A percentile compares a stretch with the other conserved stretches of the same genome.
Evolutionary conservation across 1,140 invertebrate genomes (phyloP).

Genomic region (Sitobion miscanthi): DNA sequence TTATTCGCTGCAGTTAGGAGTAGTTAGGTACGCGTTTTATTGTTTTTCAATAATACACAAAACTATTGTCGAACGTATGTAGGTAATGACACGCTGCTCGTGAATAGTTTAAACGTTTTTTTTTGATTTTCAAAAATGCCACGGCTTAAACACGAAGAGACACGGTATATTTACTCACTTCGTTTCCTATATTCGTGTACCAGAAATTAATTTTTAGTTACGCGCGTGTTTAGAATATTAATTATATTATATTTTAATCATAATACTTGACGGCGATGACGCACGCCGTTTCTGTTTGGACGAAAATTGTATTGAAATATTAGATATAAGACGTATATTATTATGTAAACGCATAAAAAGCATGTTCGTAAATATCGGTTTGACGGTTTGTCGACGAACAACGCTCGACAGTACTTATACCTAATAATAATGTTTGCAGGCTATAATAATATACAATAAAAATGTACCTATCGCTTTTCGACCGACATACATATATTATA

Average conservation of each 20-base stretch:
- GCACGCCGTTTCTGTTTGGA: not conserved
- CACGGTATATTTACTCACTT: not conserved
- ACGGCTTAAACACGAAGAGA: not conserved
- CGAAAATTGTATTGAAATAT: not conserved
- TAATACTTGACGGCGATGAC: not conserved
- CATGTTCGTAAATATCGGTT: not conserved
- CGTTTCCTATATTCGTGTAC: not conserved
- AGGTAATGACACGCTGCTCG: not conserved
- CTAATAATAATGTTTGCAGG: not conserved
- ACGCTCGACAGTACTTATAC: not conserved
- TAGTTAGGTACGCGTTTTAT: not conserved
- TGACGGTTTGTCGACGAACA: not conserved
- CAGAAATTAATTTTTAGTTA: not conserved
- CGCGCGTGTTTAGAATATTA: not conserved
- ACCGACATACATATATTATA: too few relatives aligned
- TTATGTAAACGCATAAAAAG: not conserved
- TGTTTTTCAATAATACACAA: not conserved
- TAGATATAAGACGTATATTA: not conserved
- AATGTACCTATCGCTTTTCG: not conserved
- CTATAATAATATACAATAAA: not conserved
- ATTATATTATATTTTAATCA: not conserved
- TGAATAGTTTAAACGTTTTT: not conserved
- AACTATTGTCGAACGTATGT: not conserved
- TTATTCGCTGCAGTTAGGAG: not conserved
- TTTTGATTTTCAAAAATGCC: not conserved